Conservation (phyloP, 2,888 invertebrate genomes). For the Nowickia ferox region DNA sequence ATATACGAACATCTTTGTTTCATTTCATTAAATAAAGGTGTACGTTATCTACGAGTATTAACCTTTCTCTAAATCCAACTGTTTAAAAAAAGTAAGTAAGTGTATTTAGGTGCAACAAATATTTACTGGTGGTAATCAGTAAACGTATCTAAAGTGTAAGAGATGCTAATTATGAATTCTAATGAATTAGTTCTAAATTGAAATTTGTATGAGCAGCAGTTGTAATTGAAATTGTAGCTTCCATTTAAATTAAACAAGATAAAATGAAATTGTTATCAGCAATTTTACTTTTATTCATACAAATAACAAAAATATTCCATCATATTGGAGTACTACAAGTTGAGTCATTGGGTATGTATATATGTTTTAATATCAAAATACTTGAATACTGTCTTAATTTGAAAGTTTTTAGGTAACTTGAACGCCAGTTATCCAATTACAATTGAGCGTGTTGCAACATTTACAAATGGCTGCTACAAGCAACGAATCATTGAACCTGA, state of each 20-base stretch:
- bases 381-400: not conserved
- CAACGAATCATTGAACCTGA: conserved; percentile 46
- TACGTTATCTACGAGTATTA: no score
- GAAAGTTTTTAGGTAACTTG: not conserved
- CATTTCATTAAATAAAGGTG: no score
- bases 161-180: not conserved
- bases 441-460: conserved; percentile 34
- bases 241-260: not conserved
- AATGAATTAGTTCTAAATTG: conserved; percentile 14
- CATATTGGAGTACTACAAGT: not conserved
- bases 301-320: not conserved
- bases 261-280: not conserved
- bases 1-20: no score
- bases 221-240: not conserved
- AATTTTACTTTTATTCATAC: not conserved
- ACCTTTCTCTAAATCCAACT: no score
- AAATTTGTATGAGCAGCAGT: not conserved
- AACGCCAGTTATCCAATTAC: not conserved
- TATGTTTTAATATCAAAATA: not conserved
- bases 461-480: conserved; percentile 49
- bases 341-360: conserved; percentile 36
- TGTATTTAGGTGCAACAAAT: not conserved
- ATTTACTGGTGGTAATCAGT: not conserved
- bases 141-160: not conserved
- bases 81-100: no score